phyloP scores from a whole-genome alignment of 2,888 invertebrate genomes.

The Acleris emargana region DNA sequence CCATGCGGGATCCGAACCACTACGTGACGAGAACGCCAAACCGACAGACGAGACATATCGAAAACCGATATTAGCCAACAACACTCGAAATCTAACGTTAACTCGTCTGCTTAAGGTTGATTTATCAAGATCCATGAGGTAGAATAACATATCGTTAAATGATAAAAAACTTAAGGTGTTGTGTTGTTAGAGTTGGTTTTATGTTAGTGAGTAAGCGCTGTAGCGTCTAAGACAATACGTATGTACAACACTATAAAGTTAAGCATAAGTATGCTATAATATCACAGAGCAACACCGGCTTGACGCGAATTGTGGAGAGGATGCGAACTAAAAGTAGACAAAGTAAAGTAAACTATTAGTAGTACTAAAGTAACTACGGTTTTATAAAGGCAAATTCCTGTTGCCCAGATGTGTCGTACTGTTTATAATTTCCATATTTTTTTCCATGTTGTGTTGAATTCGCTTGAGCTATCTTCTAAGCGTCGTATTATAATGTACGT shows the following conservation, averaged over 20 bases:
- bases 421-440: no score
- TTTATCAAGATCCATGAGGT: slow-evolving; percentile 5
- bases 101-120: slow-evolving; percentile 40
- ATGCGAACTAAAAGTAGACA: no score
- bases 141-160: background rate
- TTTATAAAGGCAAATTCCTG: no score
- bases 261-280: slow-evolving; percentile 50
- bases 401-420: no score
- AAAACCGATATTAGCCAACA: slow-evolving; percentile 42
- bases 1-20: slow-evolving; percentile 64
- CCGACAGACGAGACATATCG: slow-evolving; percentile 50
- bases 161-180: slow-evolving; percentile 3
- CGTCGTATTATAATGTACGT: no score
- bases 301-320: no score
- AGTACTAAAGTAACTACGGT: no score
- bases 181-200: background rate
- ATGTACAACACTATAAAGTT: slow-evolving; percentile 66
- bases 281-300: slow-evolving; percentile 1
- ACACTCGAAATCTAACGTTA: slow-evolving; percentile 52
- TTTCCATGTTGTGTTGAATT: no score
- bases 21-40: slow-evolving; percentile 74
- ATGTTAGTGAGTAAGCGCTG: slow-evolving; percentile 44
- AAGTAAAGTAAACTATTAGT: no score
- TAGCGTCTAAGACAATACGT: slow-evolving; percentile 56
- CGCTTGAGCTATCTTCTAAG: no score